Conservation (phyloP, 2,797 vertebrate genomes). For the Semotilus atromaculatus region DNA sequence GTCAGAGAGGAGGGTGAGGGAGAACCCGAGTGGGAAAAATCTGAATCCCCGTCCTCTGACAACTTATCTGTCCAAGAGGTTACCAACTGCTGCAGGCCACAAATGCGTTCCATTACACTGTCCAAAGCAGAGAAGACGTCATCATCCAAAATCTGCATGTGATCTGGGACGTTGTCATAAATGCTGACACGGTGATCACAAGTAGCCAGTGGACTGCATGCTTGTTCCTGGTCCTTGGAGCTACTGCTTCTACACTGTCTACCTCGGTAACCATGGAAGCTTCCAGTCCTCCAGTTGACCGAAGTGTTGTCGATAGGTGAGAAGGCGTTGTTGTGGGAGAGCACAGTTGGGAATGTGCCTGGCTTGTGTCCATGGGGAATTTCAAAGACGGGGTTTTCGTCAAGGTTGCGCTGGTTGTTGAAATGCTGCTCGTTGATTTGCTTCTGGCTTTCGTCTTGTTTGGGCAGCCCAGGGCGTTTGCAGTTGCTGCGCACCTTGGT, state of each 20-base stretch:
- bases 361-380: slow-evolving; percentile 86
- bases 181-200: slow-evolving; percentile 79
- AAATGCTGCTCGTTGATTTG: slow-evolving; percentile 69
- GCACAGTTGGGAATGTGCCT: slow-evolving; percentile 86
- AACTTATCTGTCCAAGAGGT: slow-evolving; percentile 83
- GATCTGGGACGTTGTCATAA: slow-evolving; percentile 85
- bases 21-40: slow-evolving; percentile 76
- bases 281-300: slow-evolving; percentile 87
- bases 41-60: slow-evolving; percentile 77
- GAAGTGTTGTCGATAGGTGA: slow-evolving; percentile 72
- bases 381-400: slow-evolving; percentile 76
- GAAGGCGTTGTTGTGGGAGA: slow-evolving; percentile 72
- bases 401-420: slow-evolving; percentile 63
- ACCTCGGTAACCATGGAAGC: slow-evolving; percentile 82
- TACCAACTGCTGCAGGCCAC: slow-evolving; percentile 81
- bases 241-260: slow-evolving; percentile 60
- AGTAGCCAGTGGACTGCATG: slow-evolving; percentile 34
- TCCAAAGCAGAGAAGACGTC: slow-evolving; percentile 87
- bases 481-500: slow-evolving; percentile 75
- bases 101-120: slow-evolving; percentile 83
- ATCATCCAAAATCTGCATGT: slow-evolving; percentile 67
- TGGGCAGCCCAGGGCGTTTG: slow-evolving; percentile 65
- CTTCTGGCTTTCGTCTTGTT: slow-evolving; percentile 42
- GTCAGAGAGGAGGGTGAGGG: slow-evolving; percentile 74
- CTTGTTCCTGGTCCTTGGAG: slow-evolving; percentile 57